phyloP scores from a whole-genome alignment of 2,113 vertebrate species.

The Lophius piscatorius region DNA sequence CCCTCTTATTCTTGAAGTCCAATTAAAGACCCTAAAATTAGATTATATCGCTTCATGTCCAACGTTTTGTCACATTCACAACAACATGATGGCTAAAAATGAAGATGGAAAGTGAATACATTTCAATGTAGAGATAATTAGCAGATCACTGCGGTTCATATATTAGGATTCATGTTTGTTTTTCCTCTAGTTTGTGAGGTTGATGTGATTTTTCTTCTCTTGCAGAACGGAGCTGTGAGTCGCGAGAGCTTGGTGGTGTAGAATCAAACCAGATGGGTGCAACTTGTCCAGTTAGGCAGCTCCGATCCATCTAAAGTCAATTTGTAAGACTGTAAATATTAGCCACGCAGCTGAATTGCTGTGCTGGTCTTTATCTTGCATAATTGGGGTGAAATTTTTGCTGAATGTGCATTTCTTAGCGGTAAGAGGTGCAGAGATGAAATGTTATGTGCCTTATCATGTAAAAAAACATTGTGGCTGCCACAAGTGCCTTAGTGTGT shows the following conservation, averaged over 20 bases:
- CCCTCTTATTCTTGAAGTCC: no score
- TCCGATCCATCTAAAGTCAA: not conserved
- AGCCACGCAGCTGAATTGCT: conserved; percentile 18
- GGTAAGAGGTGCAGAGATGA: conserved; percentile 8
- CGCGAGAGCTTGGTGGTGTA: conserved; percentile 90
- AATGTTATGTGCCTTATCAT: conserved; percentile 25
- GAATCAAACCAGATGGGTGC: conserved; percentile 28
- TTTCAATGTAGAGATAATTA: no score
- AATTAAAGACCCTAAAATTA: no score
- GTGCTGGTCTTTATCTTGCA: conserved; percentile 27
- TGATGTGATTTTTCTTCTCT: conserved; percentile 18
- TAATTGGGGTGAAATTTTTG: not conserved
- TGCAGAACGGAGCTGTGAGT: conserved; percentile 88
- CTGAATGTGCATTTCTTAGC: conserved; percentile 30
- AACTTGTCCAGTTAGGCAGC: not conserved
- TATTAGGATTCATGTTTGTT: not conserved
- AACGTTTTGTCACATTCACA: no score
- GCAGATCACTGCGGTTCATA: no score
- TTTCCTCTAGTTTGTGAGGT: not conserved
- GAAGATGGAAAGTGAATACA: no score
- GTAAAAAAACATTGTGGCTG: conserved; percentile 65
- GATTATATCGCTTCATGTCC: no score
- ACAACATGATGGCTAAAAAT: no score
- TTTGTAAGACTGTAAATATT: conserved; percentile 48
- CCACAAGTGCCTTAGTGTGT: conserved; percentile 77